These are phyloP conservation scores for Tadarida brasiliensis DNA, from an alignment of 2,797 vertebrate genomes.

Conservation along the genomic window DNA sequence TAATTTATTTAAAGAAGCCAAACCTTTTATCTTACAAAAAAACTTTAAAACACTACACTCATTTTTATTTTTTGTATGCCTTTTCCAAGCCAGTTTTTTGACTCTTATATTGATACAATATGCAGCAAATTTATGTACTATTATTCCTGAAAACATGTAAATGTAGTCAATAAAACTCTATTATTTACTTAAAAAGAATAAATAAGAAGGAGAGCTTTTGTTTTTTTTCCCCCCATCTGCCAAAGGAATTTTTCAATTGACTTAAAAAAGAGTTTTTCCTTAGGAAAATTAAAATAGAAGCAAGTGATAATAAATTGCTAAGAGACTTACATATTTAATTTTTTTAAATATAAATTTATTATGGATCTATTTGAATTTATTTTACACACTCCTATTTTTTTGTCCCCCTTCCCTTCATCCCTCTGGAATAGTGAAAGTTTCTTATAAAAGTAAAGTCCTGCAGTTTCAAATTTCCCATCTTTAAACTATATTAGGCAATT, in stretches of 20 bases:
- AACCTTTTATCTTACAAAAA: background rate
- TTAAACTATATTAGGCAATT: slow-evolving; percentile 71
- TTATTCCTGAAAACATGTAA: slow-evolving; percentile 43
- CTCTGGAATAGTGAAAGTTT: slow-evolving; percentile 53
- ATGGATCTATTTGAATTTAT: slow-evolving; percentile 48
- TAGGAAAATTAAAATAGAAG: background rate
- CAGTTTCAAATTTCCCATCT: slow-evolving; percentile 74
- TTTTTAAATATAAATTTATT: slow-evolving; percentile 30
- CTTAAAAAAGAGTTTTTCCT: slow-evolving; percentile 30
- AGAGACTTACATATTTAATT: background rate
- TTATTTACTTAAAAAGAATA: slow-evolving; percentile 32
- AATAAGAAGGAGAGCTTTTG: slow-evolving; percentile 13
- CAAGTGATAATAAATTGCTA: background rate
- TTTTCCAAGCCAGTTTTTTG: slow-evolving; percentile 59
- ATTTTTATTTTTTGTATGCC: slow-evolving; percentile 28
- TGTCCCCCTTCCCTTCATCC: background rate
- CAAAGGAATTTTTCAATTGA: slow-evolving; percentile 6
- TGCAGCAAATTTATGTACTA: slow-evolving; percentile 20
- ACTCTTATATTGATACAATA: background rate
- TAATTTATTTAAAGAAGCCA: slow-evolving; percentile 32
- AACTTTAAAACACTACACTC: background rate
- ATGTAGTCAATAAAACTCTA: slow-evolving; percentile 24
- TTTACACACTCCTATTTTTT: slow-evolving; percentile 29
- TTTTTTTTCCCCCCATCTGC: background rate
- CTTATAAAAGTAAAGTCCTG: slow-evolving; percentile 28